Evolutionary conservation across 2,888 invertebrate species (phyloP), one percentile per base, ranked within the genome.

Genomic region (Ditula angustiorana): DNA sequence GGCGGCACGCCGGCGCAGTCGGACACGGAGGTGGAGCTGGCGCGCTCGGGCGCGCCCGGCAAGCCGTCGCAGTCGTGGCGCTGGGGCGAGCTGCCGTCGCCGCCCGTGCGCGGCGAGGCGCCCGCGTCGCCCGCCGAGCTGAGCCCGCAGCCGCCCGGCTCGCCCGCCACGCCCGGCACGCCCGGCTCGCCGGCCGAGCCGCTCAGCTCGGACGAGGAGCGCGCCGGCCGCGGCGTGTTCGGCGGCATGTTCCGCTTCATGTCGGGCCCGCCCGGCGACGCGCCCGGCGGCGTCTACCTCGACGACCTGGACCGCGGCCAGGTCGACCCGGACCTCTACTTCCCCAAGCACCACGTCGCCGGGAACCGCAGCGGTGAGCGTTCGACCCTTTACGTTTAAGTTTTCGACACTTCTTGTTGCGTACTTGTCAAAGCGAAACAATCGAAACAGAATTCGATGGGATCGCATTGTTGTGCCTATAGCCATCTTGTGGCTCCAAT

Each of bases 171-270:
- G 0, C 82, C 87, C 0, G 80, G 79, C 0, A 74, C 82, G 35
- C 83, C 87, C 2, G 83, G 87, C 0, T 88, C 90, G 0, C 89
- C 90, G 1, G 74, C 83, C 0, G 92, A 90, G 63, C 91, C 92
- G 1, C 81, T 93, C 7, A 91, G 91, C 74, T 92, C 93, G 0
- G 92, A 94, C 73, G 94, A 94, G 71, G 94, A 94, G 69, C 80
- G 90, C 8, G 81, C 87, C 16, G 79, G 79, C 46, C 80, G 90
- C 0, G 98, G 98, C 41, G 97, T 98, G 94, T 94, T 98, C 69
- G 96, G 97, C 81, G 97, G 96, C 76, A 97, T 99, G 96, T 97
- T 98, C 87, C 96, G 97, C 72, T 98, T 98, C 87, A 98, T 98
- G 96, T 80, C 93, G 62, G 19, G 41, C 10, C 41, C 16, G 19